These are phyloP conservation scores for Hirtodrosophila trivittata DNA, from an alignment of 2,888 invertebrate genomes.

Conservation along the genomic window DNA sequence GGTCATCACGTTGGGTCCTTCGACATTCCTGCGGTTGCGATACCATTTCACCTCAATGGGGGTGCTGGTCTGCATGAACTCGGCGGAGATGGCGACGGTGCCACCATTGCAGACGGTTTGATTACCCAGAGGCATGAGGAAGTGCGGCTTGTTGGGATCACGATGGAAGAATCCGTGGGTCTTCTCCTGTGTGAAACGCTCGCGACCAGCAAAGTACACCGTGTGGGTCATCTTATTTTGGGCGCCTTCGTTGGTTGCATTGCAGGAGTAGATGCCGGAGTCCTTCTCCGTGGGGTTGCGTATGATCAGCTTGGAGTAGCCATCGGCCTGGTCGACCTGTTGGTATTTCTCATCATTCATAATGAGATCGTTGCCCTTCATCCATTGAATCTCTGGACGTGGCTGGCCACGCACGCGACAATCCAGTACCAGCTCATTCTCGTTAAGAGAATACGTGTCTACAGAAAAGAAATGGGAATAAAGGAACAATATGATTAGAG, in stretches of 20 bases:
- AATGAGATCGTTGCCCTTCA: slow-evolving; percentile 88
- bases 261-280: slow-evolving; percentile 90
- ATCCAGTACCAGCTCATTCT: slow-evolving; percentile 90
- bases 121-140: slow-evolving; percentile 88
- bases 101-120: slow-evolving; percentile 90
- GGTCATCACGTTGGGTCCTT: slow-evolving; percentile 87
- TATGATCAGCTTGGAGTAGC: slow-evolving; percentile 89
- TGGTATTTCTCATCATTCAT: slow-evolving; percentile 86
- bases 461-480: slow-evolving; percentile 37
- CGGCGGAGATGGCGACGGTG: slow-evolving; percentile 92
- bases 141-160: slow-evolving; percentile 87
- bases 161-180: slow-evolving; percentile 84
- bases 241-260: slow-evolving; percentile 89
- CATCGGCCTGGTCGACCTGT: slow-evolving; percentile 89
- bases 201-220: slow-evolving; percentile 87
- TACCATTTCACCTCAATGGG: slow-evolving; percentile 92
- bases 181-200: slow-evolving; percentile 83
- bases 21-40: slow-evolving; percentile 86
- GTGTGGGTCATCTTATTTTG: slow-evolving; percentile 90
- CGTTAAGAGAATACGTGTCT: slow-evolving; percentile 89
- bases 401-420: slow-evolving; percentile 91
- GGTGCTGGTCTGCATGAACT: slow-evolving; percentile 87
- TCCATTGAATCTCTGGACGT: slow-evolving; percentile 89
- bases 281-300: slow-evolving; percentile 88
- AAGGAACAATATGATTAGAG: slow-evolving; percentile 9